These are phyloP conservation scores for Euspilapteryx auroguttella DNA, from an alignment of 2,888 invertebrate species.

Conservation along the genomic window DNA sequence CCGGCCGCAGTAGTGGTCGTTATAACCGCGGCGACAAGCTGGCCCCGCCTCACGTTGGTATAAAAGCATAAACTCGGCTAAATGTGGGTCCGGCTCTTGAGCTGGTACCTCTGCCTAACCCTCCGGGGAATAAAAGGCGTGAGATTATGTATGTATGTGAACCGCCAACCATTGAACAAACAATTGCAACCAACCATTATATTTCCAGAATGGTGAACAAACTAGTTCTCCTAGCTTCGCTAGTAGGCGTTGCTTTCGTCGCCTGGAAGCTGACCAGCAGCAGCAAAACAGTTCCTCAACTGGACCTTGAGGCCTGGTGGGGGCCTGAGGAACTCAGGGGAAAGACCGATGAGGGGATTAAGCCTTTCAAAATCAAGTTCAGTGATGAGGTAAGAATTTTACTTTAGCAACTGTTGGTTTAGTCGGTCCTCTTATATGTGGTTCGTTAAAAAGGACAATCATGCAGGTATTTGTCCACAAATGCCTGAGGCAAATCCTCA, in stretches of 20 bases:
- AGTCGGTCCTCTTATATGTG: background rate
- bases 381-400: slow-evolving; percentile 47
- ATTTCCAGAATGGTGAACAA: no score
- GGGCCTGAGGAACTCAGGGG: slow-evolving; percentile 41
- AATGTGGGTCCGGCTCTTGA: no score
- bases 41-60: no score
- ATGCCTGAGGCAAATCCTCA: no score
- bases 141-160: no score
- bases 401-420: background rate
- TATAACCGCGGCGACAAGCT: no score
- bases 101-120: no score
- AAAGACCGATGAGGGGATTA: slow-evolving; percentile 52
- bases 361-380: slow-evolving; percentile 63
- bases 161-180: no score
- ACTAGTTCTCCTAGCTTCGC: slow-evolving; percentile 5
- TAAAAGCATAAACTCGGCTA: no score
- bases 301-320: slow-evolving; percentile 58
- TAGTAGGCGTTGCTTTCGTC: slow-evolving; percentile 8
- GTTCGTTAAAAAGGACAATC: slow-evolving; percentile 3
- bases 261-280: slow-evolving; percentile 8
- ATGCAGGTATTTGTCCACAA: slow-evolving; percentile 1
- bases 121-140: no score
- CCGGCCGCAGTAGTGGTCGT: no score
- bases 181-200: no score
- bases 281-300: slow-evolving; percentile 12